Base-by-base conservation (phyloP, 1,140 invertebrate species). In the Aphis craccivora region DNA sequence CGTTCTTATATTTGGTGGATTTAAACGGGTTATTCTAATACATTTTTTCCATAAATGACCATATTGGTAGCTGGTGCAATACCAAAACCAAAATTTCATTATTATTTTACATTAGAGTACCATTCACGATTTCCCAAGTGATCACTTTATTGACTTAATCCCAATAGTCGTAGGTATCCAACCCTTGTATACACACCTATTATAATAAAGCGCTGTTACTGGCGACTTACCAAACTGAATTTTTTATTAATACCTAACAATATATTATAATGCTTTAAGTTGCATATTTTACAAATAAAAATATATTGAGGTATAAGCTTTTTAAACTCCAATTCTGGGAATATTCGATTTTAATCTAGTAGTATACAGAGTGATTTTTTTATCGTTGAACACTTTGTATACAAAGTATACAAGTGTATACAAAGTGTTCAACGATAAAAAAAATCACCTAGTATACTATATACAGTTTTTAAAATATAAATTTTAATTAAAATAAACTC, bases 71-170 rank as follows among this genome's bases (percentile, higher is more conserved):
- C 45, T 22, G n/a, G 7, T 51, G 86, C 22, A 23, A 53, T 89
- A 81, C 90, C 9, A 91, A 45, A 91, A 91, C 43, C 43, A 37
- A 48, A 81, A 83, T 91, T 76, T 18, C 67, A 81, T 91, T 91
- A 91, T 67, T 83, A 91, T 91, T 91, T 83, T 83, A 83, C 35
- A 45, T 81, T 45, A 45, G 20, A 37, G 90, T 51, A 40, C 45
- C 45, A 53, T 53, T 92, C 76, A 53, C 76, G 45, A 92, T 83
- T 84, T 92, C 91, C 90, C 91, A 48, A 92, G 76, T n/a, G 91
- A 83, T 92, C 91, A 84, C 45, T 92, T 91, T 83, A 92, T 83
- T 14, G 91, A 51, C 81, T 92, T 83, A 84, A 84, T 81, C 40
- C 67, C 40, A 22, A 76, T 81, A 45, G 30, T 67, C n/a, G 6